Percentiles rank a stretch among this genome's conserved stretches.
These are phyloP conservation scores for Antheraea pernyi DNA, from an alignment of 1,140 invertebrate species.

Conservation along the genomic window DNA sequence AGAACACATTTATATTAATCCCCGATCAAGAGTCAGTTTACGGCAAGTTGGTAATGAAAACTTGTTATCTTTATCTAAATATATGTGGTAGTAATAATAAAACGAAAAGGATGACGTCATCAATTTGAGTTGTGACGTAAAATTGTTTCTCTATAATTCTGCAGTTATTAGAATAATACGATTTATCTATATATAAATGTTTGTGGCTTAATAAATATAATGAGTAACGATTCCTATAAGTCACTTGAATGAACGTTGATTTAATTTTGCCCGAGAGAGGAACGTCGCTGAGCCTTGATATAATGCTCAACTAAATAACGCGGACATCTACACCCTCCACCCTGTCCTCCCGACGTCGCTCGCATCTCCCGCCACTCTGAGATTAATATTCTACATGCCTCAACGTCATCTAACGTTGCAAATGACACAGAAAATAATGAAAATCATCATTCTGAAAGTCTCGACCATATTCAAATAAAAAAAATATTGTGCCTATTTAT, in stretches of 20 bases:
- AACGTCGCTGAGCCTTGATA: conserved; percentile 45
- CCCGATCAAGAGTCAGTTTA: too few species aligned
- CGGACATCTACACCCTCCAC: conserved; percentile 31
- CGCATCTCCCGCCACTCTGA: conserved; percentile 26
- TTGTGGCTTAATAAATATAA: conserved; percentile 21
- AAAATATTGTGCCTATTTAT: too few species aligned
- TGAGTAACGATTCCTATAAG: conserved; percentile 44
- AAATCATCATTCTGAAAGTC: conserved; percentile 30
- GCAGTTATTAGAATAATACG: neutral
- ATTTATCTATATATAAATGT: neutral
- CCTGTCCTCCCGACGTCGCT: conserved; percentile 13
- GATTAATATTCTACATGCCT: conserved; percentile 66
- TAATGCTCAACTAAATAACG: conserved; percentile 57
- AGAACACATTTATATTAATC: too few species aligned
- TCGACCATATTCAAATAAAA: too few species aligned
- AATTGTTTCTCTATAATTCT: too few species aligned
- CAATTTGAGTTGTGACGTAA: neutral
- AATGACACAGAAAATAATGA: conserved; percentile 62
- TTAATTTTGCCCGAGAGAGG: conserved; percentile 47
- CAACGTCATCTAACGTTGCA: conserved; percentile 61
- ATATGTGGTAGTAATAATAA: too few species aligned
- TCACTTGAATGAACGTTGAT: conserved; percentile 46
- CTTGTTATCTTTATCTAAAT: too few species aligned
- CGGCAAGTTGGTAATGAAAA: too few species aligned
- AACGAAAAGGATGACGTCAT: too few species aligned